phyloP scores from a whole-genome alignment of 2,888 invertebrate species.

The Volucella inanis region DNA sequence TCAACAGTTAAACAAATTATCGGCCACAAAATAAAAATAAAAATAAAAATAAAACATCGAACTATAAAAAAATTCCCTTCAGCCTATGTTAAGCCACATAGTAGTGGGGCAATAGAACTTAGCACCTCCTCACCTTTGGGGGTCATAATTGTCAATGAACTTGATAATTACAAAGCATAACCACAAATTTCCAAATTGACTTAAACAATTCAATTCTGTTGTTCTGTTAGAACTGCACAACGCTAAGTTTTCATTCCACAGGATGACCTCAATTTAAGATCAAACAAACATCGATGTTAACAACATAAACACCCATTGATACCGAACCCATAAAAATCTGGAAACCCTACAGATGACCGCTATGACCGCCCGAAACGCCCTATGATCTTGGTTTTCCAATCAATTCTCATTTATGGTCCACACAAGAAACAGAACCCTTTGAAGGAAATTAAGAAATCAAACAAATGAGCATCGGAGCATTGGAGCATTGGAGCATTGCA shows the following conservation, averaged over 20 bases:
- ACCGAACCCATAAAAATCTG: slow-evolving; percentile 51
- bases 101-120: slow-evolving; percentile 20
- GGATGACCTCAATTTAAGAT: slow-evolving; percentile 26
- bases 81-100: slow-evolving; percentile 3
- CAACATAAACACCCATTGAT: slow-evolving; percentile 39
- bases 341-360: slow-evolving; percentile 25
- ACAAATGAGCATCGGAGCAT: neutral
- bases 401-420: slow-evolving; percentile 50
- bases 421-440: neutral
- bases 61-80: neutral
- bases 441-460: slow-evolving; percentile 48
- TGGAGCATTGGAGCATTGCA: neutral
- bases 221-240: neutral
- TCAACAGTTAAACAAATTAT: slow-evolving; percentile 41
- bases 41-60: neutral
- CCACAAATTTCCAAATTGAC: neutral
- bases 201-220: neutral
- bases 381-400: slow-evolving; percentile 48
- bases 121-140: slow-evolving; percentile 44
- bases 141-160: slow-evolving; percentile 43
- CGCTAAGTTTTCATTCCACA: neutral
- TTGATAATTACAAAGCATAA: slow-evolving; percentile 44
- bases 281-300: slow-evolving; percentile 27
- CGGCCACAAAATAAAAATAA: neutral
- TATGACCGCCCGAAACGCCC: neutral